A percentile compares a stretch with the other conserved stretches of the same genome.
These are phyloP conservation scores for Bos indicus DNA, from an alignment of 2,113 vertebrate species.

Conservation along the genomic window DNA sequence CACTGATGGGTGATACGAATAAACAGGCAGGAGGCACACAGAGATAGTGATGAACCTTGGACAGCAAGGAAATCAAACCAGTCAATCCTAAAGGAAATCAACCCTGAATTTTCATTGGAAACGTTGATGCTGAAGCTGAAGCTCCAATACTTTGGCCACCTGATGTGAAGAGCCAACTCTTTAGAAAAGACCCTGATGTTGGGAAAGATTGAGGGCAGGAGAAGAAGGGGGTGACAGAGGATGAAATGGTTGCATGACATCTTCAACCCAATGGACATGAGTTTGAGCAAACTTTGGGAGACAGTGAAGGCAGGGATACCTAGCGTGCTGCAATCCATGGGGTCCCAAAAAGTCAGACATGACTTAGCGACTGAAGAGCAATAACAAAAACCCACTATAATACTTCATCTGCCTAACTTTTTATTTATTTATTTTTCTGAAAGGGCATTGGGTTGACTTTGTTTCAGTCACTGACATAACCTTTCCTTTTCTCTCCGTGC, in stretches of 20 bases:
- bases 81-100: not conserved
- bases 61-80: not conserved
- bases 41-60: not conserved
- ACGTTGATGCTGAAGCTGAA: not conserved
- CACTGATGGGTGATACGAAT: rapidly evolving
- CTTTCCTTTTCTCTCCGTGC: constrained; percentile 36
- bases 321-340: not conserved
- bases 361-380: not conserved
- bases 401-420: not conserved
- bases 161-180: not conserved
- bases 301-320: not conserved
- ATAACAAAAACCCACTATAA: not conserved
- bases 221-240: not conserved
- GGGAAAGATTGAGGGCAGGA: not conserved
- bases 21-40: not conserved
- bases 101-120: not conserved
- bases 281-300: not conserved
- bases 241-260: not conserved
- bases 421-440: not conserved
- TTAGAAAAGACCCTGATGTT: not conserved
- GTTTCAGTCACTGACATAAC: not conserved
- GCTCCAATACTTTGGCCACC: not conserved
- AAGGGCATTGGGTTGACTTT: constrained; percentile 3
- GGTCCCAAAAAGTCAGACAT: not conserved
- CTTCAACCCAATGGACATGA: not conserved